A percentile compares a stretch with the other conserved stretches of the same genome.
These are phyloP conservation scores for Pangasius djambal DNA, from an alignment of 2,797 vertebrate species.

Conservation along the genomic window DNA sequence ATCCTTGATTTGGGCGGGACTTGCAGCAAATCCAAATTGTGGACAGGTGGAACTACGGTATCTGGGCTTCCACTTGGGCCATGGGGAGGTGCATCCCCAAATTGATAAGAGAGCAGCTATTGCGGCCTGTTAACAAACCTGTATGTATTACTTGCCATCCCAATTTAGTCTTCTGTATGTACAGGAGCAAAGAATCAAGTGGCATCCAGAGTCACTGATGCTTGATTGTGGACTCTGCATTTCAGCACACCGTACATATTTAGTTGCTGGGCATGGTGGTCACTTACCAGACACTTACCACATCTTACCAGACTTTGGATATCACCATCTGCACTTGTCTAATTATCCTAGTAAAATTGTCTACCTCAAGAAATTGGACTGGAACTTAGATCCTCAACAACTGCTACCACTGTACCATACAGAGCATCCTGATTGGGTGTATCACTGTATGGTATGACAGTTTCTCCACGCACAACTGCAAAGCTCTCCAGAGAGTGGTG, in stretches of 20 bases:
- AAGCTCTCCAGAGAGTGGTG: background rate
- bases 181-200: background rate
- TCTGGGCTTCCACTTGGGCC: too few species aligned
- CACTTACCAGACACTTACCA: background rate
- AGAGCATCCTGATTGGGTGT: background rate
- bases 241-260: background rate
- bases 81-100: background rate
- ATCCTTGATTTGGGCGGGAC: background rate
- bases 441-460: background rate
- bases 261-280: background rate
- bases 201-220: background rate
- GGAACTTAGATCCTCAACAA: background rate
- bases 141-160: background rate
- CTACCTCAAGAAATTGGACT: background rate
- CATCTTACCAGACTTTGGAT: background rate
- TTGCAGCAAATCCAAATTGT: too few species aligned
- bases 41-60: too few species aligned
- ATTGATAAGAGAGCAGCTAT: too few species aligned
- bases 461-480: background rate
- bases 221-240: background rate
- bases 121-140: background rate
- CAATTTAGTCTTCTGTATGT: background rate
- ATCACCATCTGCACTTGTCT: background rate
- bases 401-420: background rate
- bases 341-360: background rate